phyloP scores from a whole-genome alignment of 2,113 vertebrate genomes.

The Phalacrocorax pelagicus region DNA sequence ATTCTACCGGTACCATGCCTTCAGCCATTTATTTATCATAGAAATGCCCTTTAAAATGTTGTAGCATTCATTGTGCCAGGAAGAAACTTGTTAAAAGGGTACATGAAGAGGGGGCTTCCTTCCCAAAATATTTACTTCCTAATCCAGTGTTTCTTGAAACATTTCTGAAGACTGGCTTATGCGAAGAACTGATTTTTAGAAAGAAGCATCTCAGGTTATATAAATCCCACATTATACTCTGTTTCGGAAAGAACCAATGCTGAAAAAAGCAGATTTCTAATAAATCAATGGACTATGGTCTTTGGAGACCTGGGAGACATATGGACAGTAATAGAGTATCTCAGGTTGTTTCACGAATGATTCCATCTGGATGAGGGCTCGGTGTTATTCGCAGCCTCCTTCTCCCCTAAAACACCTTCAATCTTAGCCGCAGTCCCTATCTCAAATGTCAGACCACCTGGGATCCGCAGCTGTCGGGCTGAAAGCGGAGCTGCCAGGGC shows the following conservation, averaged over 20 bases:
- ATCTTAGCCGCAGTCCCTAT: constrained; percentile 84
- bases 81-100: constrained; percentile 66
- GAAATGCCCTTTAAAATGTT: constrained; percentile 53
- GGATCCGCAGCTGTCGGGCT: constrained; percentile 92
- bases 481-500: constrained; percentile 81
- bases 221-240: constrained; percentile 64
- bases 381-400: constrained; percentile 80
- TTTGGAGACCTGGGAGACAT: constrained; percentile 87
- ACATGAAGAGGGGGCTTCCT: constrained; percentile 25
- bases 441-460: constrained; percentile 98
- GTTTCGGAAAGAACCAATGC: constrained; percentile 46
- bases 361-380: constrained; percentile 85
- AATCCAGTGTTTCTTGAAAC: constrained; percentile 59
- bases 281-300: constrained; percentile 88
- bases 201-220: constrained; percentile 12
- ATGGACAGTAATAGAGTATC: constrained; percentile 89
- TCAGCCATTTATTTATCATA: constrained; percentile 56
- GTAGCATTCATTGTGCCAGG: constrained; percentile 16
- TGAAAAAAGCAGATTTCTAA: constrained; percentile 78
- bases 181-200: constrained; percentile 37
- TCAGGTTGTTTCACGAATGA: constrained; percentile 89
- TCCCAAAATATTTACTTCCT: constrained; percentile 67
- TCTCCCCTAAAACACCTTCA: constrained; percentile 88
- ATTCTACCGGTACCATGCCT: constrained; percentile 41
- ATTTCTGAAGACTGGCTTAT: constrained; percentile 50